phyloP scores from a whole-genome alignment of 1,140 invertebrate species.

The Penaeus indicus region DNA sequence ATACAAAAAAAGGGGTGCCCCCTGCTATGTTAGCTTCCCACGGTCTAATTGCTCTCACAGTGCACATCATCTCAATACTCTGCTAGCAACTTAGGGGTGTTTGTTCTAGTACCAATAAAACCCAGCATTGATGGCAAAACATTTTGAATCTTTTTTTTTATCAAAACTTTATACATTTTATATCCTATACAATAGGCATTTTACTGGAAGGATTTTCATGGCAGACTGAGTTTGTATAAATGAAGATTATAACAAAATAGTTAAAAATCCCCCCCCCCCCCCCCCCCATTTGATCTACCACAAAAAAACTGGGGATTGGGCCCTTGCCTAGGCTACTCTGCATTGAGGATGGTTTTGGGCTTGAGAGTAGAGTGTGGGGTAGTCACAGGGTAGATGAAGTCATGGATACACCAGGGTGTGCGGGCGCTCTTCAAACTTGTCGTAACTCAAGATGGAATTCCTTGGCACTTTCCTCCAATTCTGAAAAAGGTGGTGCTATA shows the following conservation, averaged over 20 bases:
- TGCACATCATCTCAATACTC: slow-evolving; percentile 1
- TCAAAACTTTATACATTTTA: slow-evolving; percentile 30
- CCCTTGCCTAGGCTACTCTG: slow-evolving; percentile 53
- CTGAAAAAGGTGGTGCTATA: slow-evolving; percentile 20
- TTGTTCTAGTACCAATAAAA: slow-evolving; percentile 22
- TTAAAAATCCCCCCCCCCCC: too few relatives aligned
- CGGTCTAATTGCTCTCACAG: slow-evolving; percentile 12
- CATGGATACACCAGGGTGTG: slow-evolving; percentile 41
- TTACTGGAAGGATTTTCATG: slow-evolving; percentile 57
- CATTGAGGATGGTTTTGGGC: slow-evolving; percentile 49
- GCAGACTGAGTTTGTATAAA: slow-evolving; percentile 43
- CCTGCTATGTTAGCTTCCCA: slow-evolving; percentile 15
- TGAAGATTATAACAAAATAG: slow-evolving; percentile 51
- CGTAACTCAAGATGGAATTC: slow-evolving; percentile 98
- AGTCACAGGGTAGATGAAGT: slow-evolving; percentile 57
- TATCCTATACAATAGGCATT: slow-evolving; percentile 45
- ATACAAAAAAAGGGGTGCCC: slow-evolving; percentile 17
- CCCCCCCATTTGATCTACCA: slow-evolving; percentile 59
- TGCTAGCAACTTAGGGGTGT: slow-evolving; percentile 15
- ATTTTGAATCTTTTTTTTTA: not conserved
- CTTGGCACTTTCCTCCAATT: slow-evolving; percentile 78
- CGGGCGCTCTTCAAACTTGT: slow-evolving; percentile 93
- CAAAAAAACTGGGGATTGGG: slow-evolving; percentile 51
- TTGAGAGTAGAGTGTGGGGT: slow-evolving; percentile 33
- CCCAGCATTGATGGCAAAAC: slow-evolving; percentile 18